Percentiles rank a stretch among this genome's conserved stretches.
Conservation (phyloP, 2,888 invertebrate species). For the Heteromyza rotundicornis region DNA sequence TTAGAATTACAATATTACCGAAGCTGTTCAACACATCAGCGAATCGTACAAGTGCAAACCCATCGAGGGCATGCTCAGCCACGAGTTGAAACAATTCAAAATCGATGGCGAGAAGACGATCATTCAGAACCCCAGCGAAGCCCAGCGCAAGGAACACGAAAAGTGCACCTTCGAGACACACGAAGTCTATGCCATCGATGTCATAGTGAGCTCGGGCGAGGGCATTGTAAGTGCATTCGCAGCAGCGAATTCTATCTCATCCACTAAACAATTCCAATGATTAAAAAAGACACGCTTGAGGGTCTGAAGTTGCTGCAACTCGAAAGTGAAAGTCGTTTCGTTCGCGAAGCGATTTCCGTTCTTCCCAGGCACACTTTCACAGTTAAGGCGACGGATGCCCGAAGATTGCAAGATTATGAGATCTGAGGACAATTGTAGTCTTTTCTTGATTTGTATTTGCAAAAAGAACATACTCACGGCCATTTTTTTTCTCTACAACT, state of each 20-base stretch:
- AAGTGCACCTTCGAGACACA: conserved; percentile 94
- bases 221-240: conserved; percentile 73
- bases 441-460: background rate
- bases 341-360: conserved; percentile 22
- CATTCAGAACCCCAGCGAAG: conserved; percentile 96
- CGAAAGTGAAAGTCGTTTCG: conserved; percentile 33
- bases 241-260: too few species aligned
- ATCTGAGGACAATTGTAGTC: conserved; percentile 55
- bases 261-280: conserved; percentile 50
- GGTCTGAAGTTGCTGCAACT: conserved; percentile 35
- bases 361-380: conserved; percentile 34
- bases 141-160: conserved; percentile 96
- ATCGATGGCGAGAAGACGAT: conserved; percentile 98
- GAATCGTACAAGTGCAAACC: conserved; percentile 96
- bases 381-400: conserved; percentile 38
- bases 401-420: conserved; percentile 63
- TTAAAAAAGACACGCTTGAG: conserved; percentile 60
- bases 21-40: conserved; percentile 90
- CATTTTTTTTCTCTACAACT: conserved; percentile 34
- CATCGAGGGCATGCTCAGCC: conserved; percentile 94
- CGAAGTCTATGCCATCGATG: conserved; percentile 98
- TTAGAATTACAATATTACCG: conserved; percentile 88
- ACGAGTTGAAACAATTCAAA: conserved; percentile 93
- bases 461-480: background rate
- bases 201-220: conserved; percentile 95